Evolutionary conservation across 2,888 invertebrate species (phyloP).

Genomic region (Brassicogethes aeneus): DNA sequence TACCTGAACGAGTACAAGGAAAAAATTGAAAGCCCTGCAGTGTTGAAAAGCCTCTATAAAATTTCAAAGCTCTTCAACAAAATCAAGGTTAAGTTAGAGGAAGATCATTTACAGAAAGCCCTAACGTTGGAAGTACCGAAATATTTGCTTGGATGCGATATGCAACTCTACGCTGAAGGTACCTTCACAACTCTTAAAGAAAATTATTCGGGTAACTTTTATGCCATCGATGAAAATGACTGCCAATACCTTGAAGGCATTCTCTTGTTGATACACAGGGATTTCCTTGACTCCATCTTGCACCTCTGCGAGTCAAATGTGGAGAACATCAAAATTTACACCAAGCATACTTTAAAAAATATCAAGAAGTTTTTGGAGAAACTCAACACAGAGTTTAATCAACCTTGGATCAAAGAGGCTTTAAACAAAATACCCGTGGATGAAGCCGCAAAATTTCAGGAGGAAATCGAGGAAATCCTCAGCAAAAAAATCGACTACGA

Average conservation of each 20-base stretch:
- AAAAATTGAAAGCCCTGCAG: constrained; percentile 4
- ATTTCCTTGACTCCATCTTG: constrained; percentile 25
- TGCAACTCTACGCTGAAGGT: constrained; percentile 31
- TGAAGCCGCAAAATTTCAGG: constrained; percentile 16
- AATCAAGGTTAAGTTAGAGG: constrained; percentile 16
- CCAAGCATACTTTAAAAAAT: constrained; percentile 25
- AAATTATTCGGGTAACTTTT: constrained; percentile 12
- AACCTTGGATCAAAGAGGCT: constrained; percentile 22
- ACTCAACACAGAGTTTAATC: constrained; percentile 22
- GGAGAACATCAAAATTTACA: constrained; percentile 28
- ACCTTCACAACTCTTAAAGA: constrained; percentile 25
- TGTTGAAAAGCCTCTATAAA: neutral
- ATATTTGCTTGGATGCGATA: constrained; percentile 21
- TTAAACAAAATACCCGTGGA: constrained; percentile 14
- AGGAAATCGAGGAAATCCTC: constrained; percentile 15
- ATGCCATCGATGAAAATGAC: neutral
- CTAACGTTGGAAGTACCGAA: constrained; percentile 1
- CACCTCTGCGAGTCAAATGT: constrained; percentile 28
- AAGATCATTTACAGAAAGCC: constrained; percentile 15
- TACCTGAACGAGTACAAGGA: constrained; percentile 21
- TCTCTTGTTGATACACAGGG: constrained; percentile 24
- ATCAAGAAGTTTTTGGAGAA: constrained; percentile 22
- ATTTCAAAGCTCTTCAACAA: neutral
- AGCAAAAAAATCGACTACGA: constrained; percentile 16
- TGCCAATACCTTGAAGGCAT: constrained; percentile 29